Base-by-base conservation (phyloP, 2,888 invertebrate species). In the Eupithecia dodoneata region DNA sequence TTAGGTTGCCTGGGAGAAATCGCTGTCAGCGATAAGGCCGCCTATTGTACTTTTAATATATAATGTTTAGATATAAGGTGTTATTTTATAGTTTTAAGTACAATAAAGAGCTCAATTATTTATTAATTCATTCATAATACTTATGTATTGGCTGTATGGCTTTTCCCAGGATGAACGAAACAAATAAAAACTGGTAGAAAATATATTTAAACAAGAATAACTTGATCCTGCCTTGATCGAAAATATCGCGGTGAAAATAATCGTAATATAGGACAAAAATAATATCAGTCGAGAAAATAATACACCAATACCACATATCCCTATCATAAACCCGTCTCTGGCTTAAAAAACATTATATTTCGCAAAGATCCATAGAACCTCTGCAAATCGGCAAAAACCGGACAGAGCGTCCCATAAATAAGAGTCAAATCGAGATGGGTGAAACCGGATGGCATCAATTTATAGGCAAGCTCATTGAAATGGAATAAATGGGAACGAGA, bases 341-440 rank as follows among this genome's bases (percentile, higher is more conserved):
- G 55, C 2, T 52, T 52, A 52, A 55, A 52, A 59, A 59, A 52
- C 73, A 67, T 76, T 76, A 74, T 72, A 74, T 76, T 65, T 66
- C 6, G 71, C 73, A 73, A 74, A 72, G 76, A 78, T 72, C 73
- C 78, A 63, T 76, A 71, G 76, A 76, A 76, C 55, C 65, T 52
- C 55, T 49, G 59, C 66, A 67, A 77, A 72, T 72, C 71, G 71
- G 73, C 73, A 72, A 72, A 76, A 76, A 77, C 80, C 77, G 76
- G 71, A 78, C 74, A 75, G 74, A 52, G 70, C 78, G 74, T 45
- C 77, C 72, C 77, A 80, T 81, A 82, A 82, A 81, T 82, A 80
- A 79, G 79, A 78, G 77, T 76, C 81, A 67, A 76, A 59, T 71
- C 71, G 76, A 72, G 74, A 77, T 72, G 74, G 78, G 81, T 74